These are phyloP conservation scores for Cetonia aurata DNA, from an alignment of 2,888 invertebrate genomes.

Conservation along the genomic window DNA sequence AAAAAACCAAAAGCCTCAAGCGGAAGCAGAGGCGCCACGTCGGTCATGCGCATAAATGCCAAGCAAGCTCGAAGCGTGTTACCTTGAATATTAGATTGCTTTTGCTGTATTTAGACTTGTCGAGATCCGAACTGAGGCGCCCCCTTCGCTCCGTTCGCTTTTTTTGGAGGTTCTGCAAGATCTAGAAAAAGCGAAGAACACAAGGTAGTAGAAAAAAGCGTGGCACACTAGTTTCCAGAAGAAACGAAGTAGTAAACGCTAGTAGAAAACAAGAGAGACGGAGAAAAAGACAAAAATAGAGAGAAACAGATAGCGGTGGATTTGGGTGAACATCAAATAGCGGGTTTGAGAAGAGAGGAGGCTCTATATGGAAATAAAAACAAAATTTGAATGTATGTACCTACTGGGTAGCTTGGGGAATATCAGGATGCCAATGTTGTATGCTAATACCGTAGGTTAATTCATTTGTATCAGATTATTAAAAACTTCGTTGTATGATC, in stretches of 20 bases:
- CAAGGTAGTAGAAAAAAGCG: slow-evolving; percentile 82
- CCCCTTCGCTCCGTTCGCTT: slow-evolving; percentile 98
- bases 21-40: slow-evolving; percentile 67
- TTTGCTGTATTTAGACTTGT: slow-evolving; percentile 94
- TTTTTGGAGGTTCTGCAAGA: slow-evolving; percentile 99
- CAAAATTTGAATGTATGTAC: slow-evolving; percentile 5
- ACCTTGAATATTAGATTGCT: slow-evolving; percentile 99
- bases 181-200: slow-evolving; percentile 95
- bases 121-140: slow-evolving; percentile 94
- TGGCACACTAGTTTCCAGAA: slow-evolving; percentile 64
- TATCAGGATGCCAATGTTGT: not conserved
- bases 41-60: slow-evolving; percentile 62
- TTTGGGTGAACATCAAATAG: slow-evolving; percentile 39
- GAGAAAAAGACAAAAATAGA: slow-evolving; percentile 56
- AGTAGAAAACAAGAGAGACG: slow-evolving; percentile 51
- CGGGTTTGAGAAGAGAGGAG: slow-evolving; percentile 23
- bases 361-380: slow-evolving; percentile 35
- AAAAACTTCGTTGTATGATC: too few relatives aligned
- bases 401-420: too few relatives aligned
- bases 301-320: slow-evolving; percentile 50
- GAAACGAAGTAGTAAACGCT: slow-evolving; percentile 63
- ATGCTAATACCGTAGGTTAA: slow-evolving; percentile 30
- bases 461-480: not conserved
- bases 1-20: slow-evolving; percentile 48
- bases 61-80: slow-evolving; percentile 74